Conservation (phyloP, 2,113 vertebrate species). For the Bos taurus region DNA sequence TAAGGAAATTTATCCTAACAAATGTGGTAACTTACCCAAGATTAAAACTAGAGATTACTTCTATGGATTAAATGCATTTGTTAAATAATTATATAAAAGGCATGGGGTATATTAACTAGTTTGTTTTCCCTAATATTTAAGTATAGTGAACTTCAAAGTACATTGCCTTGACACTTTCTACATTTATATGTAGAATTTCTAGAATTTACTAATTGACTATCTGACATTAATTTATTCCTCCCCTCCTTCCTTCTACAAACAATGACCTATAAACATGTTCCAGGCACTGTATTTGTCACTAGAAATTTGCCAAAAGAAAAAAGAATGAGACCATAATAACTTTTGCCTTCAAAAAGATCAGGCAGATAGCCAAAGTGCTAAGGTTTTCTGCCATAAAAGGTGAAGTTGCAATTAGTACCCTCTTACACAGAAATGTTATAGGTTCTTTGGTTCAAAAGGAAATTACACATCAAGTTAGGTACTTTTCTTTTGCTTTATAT, state of each 20-base stretch:
- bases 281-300: background rate
- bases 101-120: background rate
- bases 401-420: slow-evolving; percentile 46
- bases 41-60: background rate
- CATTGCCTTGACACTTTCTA: background rate
- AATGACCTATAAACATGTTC: background rate
- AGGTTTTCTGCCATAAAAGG: slow-evolving; percentile 35
- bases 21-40: background rate
- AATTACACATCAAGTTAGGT: slow-evolving; percentile 50
- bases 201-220: background rate
- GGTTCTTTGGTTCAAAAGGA: slow-evolving; percentile 41
- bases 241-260: background rate
- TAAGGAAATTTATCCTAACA: background rate
- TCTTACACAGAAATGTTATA: slow-evolving; percentile 37
- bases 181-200: background rate
- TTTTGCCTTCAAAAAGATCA: background rate
- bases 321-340: background rate
- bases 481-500: slow-evolving; percentile 52
- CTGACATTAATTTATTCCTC: background rate
- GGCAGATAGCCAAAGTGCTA: background rate
- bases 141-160: background rate
- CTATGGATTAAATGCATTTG: background rate
- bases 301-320: background rate
- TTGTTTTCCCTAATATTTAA: background rate
- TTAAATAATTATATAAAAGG: background rate